A percentile compares a stretch with the other conserved stretches of the same genome.
These are phyloP conservation scores for Colossoma macropomum DNA, from an alignment of 2,113 vertebrate species.

Conservation along the genomic window DNA sequence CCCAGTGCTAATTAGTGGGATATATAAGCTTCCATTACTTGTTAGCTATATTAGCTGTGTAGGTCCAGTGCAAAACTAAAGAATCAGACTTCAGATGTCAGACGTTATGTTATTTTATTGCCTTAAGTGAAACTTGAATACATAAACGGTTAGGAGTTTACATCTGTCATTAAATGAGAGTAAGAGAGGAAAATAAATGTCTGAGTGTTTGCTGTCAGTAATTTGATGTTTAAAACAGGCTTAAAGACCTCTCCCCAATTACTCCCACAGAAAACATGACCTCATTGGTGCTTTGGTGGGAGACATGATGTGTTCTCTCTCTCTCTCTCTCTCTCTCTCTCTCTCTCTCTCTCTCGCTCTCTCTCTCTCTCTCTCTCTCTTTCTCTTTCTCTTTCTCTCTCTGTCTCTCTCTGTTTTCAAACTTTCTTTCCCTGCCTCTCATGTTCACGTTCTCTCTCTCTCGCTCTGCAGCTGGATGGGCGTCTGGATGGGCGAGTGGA, in stretches of 20 bases:
- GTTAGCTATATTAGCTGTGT: not conserved
- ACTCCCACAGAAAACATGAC: constrained; percentile 34
- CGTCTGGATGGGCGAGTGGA: constrained; percentile 73
- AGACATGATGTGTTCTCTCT: not conserved
- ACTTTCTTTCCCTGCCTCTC: no score
- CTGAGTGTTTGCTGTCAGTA: constrained; percentile 5
- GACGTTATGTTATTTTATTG: no score
- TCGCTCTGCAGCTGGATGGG: constrained; percentile 79
- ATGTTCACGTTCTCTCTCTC: constrained; percentile 3
- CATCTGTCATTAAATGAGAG: not conserved
- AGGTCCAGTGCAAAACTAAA: not conserved
- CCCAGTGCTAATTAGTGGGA: no score
- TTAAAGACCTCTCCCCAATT: not conserved
- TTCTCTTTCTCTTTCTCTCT: not conserved
- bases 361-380: no score
- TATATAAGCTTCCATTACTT: no score
- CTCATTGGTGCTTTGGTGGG: constrained; percentile 20
- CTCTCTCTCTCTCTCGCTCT: not conserved
- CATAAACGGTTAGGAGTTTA: not conserved
- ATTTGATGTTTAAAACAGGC: not conserved
- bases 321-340: not conserved
- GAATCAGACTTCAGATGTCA: no score
- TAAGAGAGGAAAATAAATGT: not conserved
- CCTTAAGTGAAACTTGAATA: not conserved
- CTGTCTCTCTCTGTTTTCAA: not conserved